These are phyloP conservation scores for Fringilla coelebs DNA, from an alignment of 2,797 vertebrate genomes.

Conservation along the genomic window DNA sequence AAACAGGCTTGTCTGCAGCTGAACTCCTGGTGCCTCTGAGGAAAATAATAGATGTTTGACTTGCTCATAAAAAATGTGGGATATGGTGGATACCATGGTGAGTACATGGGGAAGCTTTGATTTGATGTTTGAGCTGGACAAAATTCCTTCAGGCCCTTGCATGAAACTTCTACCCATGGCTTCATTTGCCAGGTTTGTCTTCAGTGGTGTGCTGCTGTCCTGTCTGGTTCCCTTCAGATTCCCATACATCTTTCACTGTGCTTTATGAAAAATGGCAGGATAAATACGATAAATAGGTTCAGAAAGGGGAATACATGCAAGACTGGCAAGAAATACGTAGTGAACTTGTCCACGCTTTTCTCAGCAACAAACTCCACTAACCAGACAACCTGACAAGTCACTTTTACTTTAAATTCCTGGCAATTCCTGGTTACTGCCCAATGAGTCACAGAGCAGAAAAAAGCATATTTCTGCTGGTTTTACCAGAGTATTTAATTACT, in stretches of 20 bases:
- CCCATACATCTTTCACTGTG: not conserved
- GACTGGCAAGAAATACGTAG: not conserved
- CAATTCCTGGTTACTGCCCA: not conserved
- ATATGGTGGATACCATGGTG: not conserved
- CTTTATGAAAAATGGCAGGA: not conserved
- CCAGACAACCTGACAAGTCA: not conserved
- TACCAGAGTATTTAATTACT: not conserved
- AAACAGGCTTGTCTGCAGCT: not conserved
- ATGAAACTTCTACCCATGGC: not conserved
- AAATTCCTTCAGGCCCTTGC: not conserved
- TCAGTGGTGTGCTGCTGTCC: not conserved
- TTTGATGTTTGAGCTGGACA: not conserved
- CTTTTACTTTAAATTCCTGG: not conserved
- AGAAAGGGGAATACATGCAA: not conserved
- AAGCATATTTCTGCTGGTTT: not conserved
- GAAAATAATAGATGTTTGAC: not conserved
- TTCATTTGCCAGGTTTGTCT: not conserved
- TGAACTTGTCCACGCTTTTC: not conserved
- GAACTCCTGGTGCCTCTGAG: not conserved
- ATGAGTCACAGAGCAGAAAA: not conserved
- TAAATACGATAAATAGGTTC: not conserved
- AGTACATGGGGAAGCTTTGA: not conserved
- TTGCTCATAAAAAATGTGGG: not conserved
- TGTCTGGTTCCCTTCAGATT: not conserved
- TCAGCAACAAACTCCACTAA: not conserved